These are phyloP conservation scores for Drosophila kepulauana DNA, from an alignment of 1,140 invertebrate species.

Conservation along the genomic window DNA sequence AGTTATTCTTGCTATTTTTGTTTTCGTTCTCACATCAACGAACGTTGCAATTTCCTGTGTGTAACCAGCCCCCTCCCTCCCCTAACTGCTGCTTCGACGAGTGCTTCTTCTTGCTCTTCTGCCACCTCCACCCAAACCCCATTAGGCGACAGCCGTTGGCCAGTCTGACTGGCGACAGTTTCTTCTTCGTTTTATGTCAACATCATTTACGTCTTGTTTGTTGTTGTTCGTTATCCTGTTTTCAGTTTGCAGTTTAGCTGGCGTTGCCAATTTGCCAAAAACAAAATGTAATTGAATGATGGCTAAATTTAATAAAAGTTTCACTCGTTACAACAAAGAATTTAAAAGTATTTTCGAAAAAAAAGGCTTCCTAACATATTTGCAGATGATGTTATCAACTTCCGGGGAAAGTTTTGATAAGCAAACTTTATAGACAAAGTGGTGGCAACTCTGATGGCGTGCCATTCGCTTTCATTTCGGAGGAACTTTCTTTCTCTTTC, in stretches of 20 bases:
- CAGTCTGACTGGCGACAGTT: constrained; percentile 77
- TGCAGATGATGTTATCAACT: too few species aligned
- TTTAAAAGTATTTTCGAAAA: neutral
- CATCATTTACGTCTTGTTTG: constrained; percentile 55
- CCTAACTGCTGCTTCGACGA: neutral
- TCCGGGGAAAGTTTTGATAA: neutral
- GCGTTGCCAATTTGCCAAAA: constrained; percentile 3
- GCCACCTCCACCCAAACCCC: constrained; percentile 18
- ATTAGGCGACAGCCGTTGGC: constrained; percentile 73
- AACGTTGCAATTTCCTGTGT: constrained; percentile 51
- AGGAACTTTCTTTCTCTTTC: constrained; percentile 4
- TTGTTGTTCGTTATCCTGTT: constrained; percentile 27
- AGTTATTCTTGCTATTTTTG: constrained; percentile 47
- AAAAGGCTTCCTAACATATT: neutral
- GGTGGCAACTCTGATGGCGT: constrained; percentile 15
- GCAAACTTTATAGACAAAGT: neutral
- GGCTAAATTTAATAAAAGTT: neutral
- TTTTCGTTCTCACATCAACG: constrained; percentile 40
- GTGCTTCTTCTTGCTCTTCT: neutral
- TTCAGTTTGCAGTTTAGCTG: constrained; percentile 35
- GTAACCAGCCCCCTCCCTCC: neutral
- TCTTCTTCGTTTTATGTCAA: constrained; percentile 36
- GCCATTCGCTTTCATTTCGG: constrained; percentile 7
- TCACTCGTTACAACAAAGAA: neutral
- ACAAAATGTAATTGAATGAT: neutral